Percentiles rank a stretch among this genome's conserved stretches.
Conservation (phyloP, 2,113 vertebrate genomes). For the Myiopsitta monachus region DNA sequence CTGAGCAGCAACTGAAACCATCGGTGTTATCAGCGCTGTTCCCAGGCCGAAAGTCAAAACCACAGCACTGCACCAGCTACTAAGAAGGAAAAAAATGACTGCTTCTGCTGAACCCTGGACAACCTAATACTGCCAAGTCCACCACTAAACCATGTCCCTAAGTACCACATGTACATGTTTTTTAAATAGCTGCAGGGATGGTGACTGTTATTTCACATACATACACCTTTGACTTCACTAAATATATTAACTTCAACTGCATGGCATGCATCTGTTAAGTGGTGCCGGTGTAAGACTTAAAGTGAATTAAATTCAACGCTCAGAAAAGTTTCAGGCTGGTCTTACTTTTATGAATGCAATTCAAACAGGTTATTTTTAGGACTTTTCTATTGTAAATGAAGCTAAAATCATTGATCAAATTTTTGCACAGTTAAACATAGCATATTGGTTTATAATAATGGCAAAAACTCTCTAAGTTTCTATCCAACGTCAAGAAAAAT, state of each 20-base stretch:
- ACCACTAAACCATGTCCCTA: neutral
- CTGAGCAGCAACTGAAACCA: too few species aligned
- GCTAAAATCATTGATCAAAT: neutral
- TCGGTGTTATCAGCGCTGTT: too few species aligned
- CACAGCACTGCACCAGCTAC: too few species aligned
- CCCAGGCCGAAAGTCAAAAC: too few species aligned
- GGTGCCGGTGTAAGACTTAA: neutral
- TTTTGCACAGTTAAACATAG: neutral
- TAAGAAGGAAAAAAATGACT: too few species aligned
- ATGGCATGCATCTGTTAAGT: neutral
- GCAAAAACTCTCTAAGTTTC: neutral
- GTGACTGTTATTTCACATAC: neutral
- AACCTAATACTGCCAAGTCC: neutral
- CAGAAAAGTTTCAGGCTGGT: neutral
- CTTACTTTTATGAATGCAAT: neutral
- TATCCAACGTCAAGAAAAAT: neutral
- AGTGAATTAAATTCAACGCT: neutral
- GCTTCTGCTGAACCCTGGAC: too few species aligned
- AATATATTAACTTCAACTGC: neutral
- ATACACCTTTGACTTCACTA: neutral
- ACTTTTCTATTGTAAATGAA: neutral
- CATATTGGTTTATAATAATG: neutral
- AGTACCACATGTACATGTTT: neutral
- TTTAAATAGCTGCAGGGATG: neutral
- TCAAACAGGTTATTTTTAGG: neutral